Percentiles rank a stretch among this genome's conserved stretches.
phyloP scores from a whole-genome alignment of 2,888 invertebrate species.

The Camponotus fellah region DNA sequence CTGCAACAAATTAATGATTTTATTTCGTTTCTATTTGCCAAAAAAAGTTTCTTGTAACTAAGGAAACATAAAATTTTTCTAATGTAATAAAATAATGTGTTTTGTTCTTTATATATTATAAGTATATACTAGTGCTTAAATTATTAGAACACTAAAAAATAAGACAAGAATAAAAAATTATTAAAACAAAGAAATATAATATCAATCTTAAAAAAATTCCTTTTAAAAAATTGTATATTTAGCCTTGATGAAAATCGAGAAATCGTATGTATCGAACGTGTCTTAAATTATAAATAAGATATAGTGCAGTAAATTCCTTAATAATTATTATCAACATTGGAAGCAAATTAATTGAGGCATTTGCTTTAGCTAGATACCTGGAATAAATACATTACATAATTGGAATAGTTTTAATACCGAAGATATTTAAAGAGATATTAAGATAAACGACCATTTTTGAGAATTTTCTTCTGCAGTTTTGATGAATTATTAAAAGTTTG shows the following conservation, averaged over 20 bases:
- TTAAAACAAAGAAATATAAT: background rate
- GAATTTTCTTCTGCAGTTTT: slow-evolving; percentile 1
- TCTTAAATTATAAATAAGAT: slow-evolving; percentile 7
- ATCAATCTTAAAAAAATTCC: background rate
- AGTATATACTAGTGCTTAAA: background rate
- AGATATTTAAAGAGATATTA: background rate
- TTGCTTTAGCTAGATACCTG: background rate
- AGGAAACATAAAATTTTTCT: background rate
- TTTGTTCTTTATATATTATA: background rate
- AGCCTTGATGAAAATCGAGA: background rate
- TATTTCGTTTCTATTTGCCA: background rate
- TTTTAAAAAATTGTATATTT: too few species aligned
- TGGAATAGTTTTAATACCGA: background rate
- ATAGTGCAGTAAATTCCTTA: background rate
- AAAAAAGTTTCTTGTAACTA: background rate
- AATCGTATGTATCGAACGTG: background rate
- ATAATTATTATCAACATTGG: background rate
- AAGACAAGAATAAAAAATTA: background rate
- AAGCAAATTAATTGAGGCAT: background rate
- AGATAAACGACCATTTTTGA: background rate
- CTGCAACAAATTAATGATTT: background rate
- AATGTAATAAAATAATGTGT: background rate
- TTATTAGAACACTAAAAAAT: background rate
- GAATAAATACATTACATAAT: too few species aligned
- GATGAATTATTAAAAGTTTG: background rate